Conservation (phyloP, 2,113 vertebrate genomes). For the Sardina pilchardus region DNA sequence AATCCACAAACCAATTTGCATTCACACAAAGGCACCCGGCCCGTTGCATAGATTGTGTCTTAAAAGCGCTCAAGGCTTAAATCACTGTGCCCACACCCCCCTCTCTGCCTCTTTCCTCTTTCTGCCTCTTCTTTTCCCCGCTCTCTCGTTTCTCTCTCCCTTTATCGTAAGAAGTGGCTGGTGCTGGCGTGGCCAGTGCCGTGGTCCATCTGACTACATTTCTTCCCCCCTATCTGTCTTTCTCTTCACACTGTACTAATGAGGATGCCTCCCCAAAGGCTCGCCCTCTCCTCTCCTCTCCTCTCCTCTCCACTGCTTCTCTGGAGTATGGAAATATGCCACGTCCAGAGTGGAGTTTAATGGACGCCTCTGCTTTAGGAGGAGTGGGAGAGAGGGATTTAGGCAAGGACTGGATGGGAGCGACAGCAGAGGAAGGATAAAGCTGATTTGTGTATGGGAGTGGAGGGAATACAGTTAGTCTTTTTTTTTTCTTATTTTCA, state of each 20-base stretch:
- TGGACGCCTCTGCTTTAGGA: slow-evolving; percentile 3
- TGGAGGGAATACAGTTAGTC: slow-evolving; percentile 33
- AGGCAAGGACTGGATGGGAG: not conserved
- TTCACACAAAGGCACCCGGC: slow-evolving; percentile 2
- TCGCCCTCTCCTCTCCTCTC: not conserved
- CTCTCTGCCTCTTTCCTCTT: not conserved
- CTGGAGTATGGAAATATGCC: not conserved
- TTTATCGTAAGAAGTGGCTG: not conserved
- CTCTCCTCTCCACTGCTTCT: not conserved
- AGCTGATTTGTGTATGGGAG: not conserved
- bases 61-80: slow-evolving; percentile 16
- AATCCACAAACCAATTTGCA: slow-evolving; percentile 17
- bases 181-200: not conserved
- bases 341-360: not conserved
- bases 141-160: slow-evolving; percentile 11
- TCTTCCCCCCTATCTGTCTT: not conserved
- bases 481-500: not conserved
- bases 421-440: not conserved
- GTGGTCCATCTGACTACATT: not conserved
- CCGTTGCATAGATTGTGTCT: slow-evolving; percentile 14
- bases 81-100: slow-evolving; percentile 12
- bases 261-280: not conserved
- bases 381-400: not conserved
- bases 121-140: not conserved
- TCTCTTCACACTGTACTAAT: not conserved